phyloP scores from a whole-genome alignment of 2,888 invertebrate species.

The Drosophila mulleri region DNA sequence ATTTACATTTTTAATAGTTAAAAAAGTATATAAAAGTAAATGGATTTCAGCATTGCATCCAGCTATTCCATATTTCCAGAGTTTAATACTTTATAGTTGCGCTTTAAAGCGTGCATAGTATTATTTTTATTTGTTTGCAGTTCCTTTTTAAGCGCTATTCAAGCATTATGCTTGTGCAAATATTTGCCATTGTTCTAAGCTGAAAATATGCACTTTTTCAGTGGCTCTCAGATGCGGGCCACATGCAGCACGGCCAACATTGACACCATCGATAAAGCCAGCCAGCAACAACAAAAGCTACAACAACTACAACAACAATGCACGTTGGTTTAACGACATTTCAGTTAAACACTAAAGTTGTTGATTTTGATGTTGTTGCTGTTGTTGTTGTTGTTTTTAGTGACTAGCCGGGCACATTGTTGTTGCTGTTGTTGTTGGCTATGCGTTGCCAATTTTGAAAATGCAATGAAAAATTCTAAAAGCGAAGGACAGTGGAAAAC shows the following conservation, averaged over 20 bases:
- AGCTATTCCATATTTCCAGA: neutral
- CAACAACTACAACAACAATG: slow-evolving; percentile 14
- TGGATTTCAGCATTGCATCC: neutral
- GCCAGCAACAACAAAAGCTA: neutral
- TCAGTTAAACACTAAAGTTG: slow-evolving; percentile 60
- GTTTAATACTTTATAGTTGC: neutral
- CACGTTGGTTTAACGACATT: slow-evolving; percentile 54
- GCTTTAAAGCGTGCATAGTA: slow-evolving; percentile 9
- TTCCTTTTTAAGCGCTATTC: slow-evolving; percentile 27
- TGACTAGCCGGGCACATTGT: slow-evolving; percentile 9
- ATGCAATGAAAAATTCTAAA: slow-evolving; percentile 70
- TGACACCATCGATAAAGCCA: slow-evolving; percentile 18
- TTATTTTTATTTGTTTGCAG: slow-evolving; percentile 1
- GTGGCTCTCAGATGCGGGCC: slow-evolving; percentile 13
- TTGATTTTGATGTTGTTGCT: slow-evolving; percentile 53
- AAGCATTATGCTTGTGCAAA: slow-evolving; percentile 39
- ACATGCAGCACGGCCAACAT: slow-evolving; percentile 6
- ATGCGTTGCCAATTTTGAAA: slow-evolving; percentile 64
- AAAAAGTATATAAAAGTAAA: too few species aligned
- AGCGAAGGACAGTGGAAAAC: slow-evolving; percentile 46
- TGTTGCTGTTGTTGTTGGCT: slow-evolving; percentile 42
- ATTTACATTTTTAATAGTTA: too few species aligned
- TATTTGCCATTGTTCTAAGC: slow-evolving; percentile 57
- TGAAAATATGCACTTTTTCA: slow-evolving; percentile 47
- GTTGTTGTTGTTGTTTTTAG: slow-evolving; percentile 5